Percentiles rank a stretch among this genome's conserved stretches.
These are phyloP conservation scores for Acromyrmex echinatior DNA, from an alignment of 1,140 invertebrate species.

Conservation along the genomic window DNA sequence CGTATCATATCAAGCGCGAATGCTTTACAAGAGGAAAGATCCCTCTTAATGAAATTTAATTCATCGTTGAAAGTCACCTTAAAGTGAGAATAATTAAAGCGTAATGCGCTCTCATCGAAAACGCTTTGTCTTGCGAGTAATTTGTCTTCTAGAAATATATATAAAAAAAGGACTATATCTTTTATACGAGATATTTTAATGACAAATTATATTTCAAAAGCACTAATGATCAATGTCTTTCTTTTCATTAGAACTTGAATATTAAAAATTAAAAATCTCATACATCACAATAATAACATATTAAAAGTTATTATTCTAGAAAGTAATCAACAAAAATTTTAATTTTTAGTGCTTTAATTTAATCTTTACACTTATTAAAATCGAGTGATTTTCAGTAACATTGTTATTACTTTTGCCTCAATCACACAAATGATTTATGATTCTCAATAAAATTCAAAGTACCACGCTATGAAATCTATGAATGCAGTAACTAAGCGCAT, in stretches of 20 bases:
- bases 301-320: not conserved
- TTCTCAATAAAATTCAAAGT: slow-evolving; percentile 14
- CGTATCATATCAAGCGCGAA: slow-evolving; percentile 29
- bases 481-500: slow-evolving; percentile 15
- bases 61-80: slow-evolving; percentile 52
- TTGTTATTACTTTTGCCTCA: slow-evolving; percentile 9
- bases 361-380: not conserved
- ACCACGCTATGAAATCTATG: not conserved
- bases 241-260: not conserved
- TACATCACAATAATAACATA: too few relatives aligned
- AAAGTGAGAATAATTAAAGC: slow-evolving; percentile 57
- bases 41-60: slow-evolving; percentile 49
- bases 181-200: slow-evolving; percentile 11
- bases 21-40: slow-evolving; percentile 10
- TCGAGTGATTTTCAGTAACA: not conserved
- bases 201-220: slow-evolving; percentile 25
- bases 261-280: slow-evolving; percentile 14
- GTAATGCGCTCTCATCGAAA: slow-evolving; percentile 49
- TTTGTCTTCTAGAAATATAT: slow-evolving; percentile 45
- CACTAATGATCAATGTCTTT: not conserved
- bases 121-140: slow-evolving; percentile 46
- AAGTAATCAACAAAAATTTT: not conserved
- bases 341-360: not conserved
- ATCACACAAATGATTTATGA: slow-evolving; percentile 41
- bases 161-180: not conserved